Evolutionary conservation across 2,113 vertebrate species (phyloP).

Genomic region (Calonectris borealis): DNA sequence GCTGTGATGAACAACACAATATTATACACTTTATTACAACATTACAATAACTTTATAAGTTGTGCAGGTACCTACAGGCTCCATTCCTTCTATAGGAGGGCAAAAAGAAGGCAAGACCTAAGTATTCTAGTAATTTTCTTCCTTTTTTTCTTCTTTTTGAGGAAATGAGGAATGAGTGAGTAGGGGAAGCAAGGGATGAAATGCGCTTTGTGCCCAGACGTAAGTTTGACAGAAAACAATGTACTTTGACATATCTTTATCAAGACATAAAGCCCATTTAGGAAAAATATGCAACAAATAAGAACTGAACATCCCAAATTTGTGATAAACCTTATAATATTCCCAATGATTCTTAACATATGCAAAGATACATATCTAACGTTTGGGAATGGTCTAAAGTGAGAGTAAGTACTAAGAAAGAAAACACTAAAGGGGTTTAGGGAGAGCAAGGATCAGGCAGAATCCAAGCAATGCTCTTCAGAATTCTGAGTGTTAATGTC

Average conservation of each 20-base stretch:
- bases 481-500: not conserved
- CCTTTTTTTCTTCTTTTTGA: not conserved
- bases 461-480: not conserved
- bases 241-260: not conserved
- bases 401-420: not conserved
- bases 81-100: not conserved
- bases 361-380: not conserved
- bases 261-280: not conserved
- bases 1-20: not conserved
- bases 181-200: not conserved
- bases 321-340: not conserved
- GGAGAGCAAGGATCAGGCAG: not conserved
- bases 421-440: not conserved
- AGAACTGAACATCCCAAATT: not conserved
- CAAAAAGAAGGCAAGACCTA: not conserved
- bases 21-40: not conserved
- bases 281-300: not conserved
- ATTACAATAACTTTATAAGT: not conserved
- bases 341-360: not conserved
- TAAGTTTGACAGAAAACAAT: not conserved
- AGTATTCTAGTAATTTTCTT: not conserved
- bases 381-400: not conserved
- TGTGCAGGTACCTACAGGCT: not conserved
- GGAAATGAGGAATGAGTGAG: not conserved
- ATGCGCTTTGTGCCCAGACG: rapidly evolving